Base-by-base conservation (phyloP, 2,888 invertebrate species). In the Tiliacea aurago region DNA sequence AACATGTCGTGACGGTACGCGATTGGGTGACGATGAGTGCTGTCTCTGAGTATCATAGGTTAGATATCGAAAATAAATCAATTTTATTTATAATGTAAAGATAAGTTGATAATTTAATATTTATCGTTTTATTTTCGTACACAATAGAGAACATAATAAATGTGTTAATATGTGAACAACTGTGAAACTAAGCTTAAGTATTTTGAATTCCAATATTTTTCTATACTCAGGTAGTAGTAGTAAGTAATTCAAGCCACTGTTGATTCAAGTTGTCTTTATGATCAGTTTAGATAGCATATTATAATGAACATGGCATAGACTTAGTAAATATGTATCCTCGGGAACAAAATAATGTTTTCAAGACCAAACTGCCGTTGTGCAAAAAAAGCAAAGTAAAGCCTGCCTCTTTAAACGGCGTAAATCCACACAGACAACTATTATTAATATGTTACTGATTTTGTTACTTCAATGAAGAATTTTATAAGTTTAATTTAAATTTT, bases 311-410 rank as follows among this genome's bases (percentile, higher is more conserved):
- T 49, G 28, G 7, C 53, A 55, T 66, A 53, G 28, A 66, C 23
- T 45, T 43, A 37, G 37, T 69, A 33, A 33, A 37, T 76, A 28
- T 71, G 47, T 64, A 76, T 53, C 55, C 43, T 41, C 59, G 65
- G 72, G 73, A 84, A 73, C 81, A 81, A 84, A 81, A 73, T 67
- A 72, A 73, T 58, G 71, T 58, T 76, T 78, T 55, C 23, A 66
- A 33, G 20, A 59, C 33, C n/a, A 33, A 58, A 49, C 28, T 15
- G 23, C 53, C 18, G 11, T 53, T 53, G 64, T 18, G 11, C 15
- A 70, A 69, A 68, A n/a, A 20, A 49, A n/a, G 20, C n/a, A 53
- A n/a, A 43, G 4, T 15, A 69, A 53, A 4, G 13, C 4, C n/a
- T 18, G 28, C 11, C 28, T 20, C 10, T 72, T 49, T 20, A 74